These are phyloP conservation scores for Frieseomelitta varia DNA, from an alignment of 1,140 invertebrate species.

Conservation along the genomic window DNA sequence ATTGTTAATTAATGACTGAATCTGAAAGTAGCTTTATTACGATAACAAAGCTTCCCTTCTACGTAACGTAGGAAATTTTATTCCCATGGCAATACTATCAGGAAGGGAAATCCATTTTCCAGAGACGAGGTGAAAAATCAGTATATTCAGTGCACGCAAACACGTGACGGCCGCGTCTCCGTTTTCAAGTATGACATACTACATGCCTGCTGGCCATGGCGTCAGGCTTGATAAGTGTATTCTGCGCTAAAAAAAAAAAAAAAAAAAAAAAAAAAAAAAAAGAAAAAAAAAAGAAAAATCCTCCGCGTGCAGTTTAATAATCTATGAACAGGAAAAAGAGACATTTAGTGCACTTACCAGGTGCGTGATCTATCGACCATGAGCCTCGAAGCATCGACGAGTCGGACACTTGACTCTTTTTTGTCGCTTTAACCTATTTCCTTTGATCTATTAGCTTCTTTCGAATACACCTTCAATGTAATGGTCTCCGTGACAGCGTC, in stretches of 20 bases:
- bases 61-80: not conserved
- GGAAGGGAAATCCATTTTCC: not conserved
- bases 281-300: no score
- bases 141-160: not conserved
- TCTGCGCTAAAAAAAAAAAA: constrained; percentile 43
- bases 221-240: constrained; percentile 61
- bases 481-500: constrained; percentile 37
- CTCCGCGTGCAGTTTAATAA: constrained; percentile 64
- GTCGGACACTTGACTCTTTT: constrained; percentile 64
- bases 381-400: constrained; percentile 50
- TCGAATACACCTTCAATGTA: constrained; percentile 56
- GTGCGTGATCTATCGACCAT: constrained; percentile 68
- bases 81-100: not conserved
- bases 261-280: no score
- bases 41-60: not conserved
- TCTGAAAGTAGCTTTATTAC: no score
- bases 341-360: constrained; percentile 71
- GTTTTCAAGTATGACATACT: constrained; percentile 27
- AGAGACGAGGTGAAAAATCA: not conserved
- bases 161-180: not conserved
- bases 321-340: constrained; percentile 53
- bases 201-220: constrained; percentile 52
- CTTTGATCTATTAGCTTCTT: constrained; percentile 65
- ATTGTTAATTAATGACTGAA: no score
- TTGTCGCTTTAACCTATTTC: constrained; percentile 62